Percentiles rank a stretch among this genome's conserved stretches.
These are phyloP conservation scores for Dendrolimus kikuchii DNA, from an alignment of 1,140 invertebrate genomes.

Conservation along the genomic window DNA sequence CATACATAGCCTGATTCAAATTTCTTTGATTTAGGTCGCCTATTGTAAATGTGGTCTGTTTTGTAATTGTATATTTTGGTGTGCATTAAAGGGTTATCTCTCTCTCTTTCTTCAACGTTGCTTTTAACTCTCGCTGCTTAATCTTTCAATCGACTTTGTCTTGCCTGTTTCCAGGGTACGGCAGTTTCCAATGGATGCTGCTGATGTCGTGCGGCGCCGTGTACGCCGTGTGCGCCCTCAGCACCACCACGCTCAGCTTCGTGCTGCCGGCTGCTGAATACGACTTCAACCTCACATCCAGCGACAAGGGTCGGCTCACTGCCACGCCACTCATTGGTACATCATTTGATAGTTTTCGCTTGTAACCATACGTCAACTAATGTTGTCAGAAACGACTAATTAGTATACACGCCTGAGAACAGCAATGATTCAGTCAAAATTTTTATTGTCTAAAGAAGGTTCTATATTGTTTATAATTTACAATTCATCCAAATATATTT, in stretches of 20 bases:
- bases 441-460: too few relatives aligned
- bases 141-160: neutral
- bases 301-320: constrained; percentile 74
- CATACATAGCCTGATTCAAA: too few relatives aligned
- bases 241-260: constrained; percentile 76
- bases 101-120: neutral
- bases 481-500: too few relatives aligned
- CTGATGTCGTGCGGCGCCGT: constrained; percentile 77
- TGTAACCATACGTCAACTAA: neutral
- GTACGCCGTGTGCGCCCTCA: constrained; percentile 80
- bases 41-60: too few relatives aligned
- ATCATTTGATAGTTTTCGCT: constrained; percentile 5
- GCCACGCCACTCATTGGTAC: constrained; percentile 74
- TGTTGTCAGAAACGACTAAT: too few relatives aligned
- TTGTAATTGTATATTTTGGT: too few relatives aligned
- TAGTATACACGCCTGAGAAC: too few relatives aligned
- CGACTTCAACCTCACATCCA: constrained; percentile 71
- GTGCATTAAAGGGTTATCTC: too few relatives aligned
- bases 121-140: neutral
- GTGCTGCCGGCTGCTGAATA: constrained; percentile 73
- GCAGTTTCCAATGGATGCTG: constrained; percentile 76
- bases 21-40: too few relatives aligned
- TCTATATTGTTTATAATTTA: too few relatives aligned
- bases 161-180: constrained; percentile 70
- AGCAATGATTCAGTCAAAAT: too few relatives aligned